phyloP scores from a whole-genome alignment of 2,888 invertebrate species.

The Trissoscelio sp. region DNA sequence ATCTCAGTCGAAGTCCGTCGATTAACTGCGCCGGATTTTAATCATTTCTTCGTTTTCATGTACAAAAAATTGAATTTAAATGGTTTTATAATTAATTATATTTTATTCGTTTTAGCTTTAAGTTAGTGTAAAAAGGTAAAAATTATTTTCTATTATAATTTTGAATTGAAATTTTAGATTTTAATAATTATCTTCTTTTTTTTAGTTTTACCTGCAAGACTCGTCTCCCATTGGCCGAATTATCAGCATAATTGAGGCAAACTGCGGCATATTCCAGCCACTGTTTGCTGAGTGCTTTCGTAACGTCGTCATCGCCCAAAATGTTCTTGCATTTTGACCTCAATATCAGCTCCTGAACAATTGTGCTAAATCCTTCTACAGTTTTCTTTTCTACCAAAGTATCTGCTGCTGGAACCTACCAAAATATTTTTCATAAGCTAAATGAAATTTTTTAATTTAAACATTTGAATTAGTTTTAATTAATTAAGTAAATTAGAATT shows the following conservation, averaged over 20 bases:
- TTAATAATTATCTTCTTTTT: background rate
- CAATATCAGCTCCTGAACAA: conserved; percentile 76
- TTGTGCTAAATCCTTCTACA: conserved; percentile 79
- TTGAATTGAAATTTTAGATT: no score
- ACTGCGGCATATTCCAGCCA: conserved; percentile 88
- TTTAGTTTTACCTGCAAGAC: conserved; percentile 84
- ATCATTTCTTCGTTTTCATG: no score
- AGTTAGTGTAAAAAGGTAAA: no score
- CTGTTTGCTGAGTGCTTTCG: conserved; percentile 82
- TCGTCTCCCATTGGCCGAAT: conserved; percentile 83
- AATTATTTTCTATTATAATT: no score
- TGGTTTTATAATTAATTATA: no score
- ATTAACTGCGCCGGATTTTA: conserved; percentile 20
- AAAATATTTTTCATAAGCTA: background rate
- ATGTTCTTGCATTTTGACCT: conserved; percentile 75
- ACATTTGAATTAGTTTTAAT: background rate
- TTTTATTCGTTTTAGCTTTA: no score
- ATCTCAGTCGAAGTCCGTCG: conserved; percentile 36
- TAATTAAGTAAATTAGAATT: no score
- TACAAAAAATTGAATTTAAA: no score
- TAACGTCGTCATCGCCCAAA: conserved; percentile 76
- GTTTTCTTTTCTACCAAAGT: conserved; percentile 72
- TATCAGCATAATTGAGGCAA: conserved; percentile 85
- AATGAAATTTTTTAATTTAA: background rate
- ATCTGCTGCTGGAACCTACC: conserved; percentile 74